Conservation (phyloP, 2,888 invertebrate genomes). For the Xestia ashworthii region DNA sequence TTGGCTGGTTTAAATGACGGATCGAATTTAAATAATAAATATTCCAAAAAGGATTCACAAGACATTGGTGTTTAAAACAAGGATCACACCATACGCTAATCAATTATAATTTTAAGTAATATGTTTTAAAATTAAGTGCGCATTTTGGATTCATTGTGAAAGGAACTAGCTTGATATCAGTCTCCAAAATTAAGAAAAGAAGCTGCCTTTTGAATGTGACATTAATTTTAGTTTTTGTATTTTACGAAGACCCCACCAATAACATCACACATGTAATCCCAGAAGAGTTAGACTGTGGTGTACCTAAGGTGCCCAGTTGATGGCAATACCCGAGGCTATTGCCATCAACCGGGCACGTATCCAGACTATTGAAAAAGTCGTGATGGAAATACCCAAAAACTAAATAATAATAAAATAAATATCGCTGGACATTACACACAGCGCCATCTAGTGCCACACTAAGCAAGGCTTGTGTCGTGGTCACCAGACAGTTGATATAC, state of each 20-base stretch:
- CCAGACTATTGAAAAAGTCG: not conserved
- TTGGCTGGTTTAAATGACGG: too few relatives aligned
- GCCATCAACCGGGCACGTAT: not conserved
- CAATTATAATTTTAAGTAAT: conserved; percentile 51
- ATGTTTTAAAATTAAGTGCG: conserved; percentile 58
- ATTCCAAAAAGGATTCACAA: not conserved
- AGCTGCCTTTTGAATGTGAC: conserved; percentile 52
- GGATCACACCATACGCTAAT: conserved; percentile 38
- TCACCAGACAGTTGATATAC: too few relatives aligned
- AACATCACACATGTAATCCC: not conserved
- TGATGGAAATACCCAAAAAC: not conserved
- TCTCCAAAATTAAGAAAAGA: conserved; percentile 62
- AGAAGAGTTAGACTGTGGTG: not conserved
- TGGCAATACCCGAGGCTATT: too few relatives aligned
- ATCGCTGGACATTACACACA: too few relatives aligned
- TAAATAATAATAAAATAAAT: too few relatives aligned
- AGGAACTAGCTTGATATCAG: conserved; percentile 62
- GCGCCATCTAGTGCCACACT: too few relatives aligned
- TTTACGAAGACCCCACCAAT: conserved; percentile 15
- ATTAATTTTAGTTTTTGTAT: conserved; percentile 11
- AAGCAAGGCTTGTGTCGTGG: too few relatives aligned
- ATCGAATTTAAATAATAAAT: too few relatives aligned
- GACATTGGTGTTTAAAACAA: conserved; percentile 46
- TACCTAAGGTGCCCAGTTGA: too few relatives aligned
- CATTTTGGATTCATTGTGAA: conserved; percentile 57